Conservation (phyloP, 2,888 invertebrate species). For the Macrophya alboannulata region DNA sequence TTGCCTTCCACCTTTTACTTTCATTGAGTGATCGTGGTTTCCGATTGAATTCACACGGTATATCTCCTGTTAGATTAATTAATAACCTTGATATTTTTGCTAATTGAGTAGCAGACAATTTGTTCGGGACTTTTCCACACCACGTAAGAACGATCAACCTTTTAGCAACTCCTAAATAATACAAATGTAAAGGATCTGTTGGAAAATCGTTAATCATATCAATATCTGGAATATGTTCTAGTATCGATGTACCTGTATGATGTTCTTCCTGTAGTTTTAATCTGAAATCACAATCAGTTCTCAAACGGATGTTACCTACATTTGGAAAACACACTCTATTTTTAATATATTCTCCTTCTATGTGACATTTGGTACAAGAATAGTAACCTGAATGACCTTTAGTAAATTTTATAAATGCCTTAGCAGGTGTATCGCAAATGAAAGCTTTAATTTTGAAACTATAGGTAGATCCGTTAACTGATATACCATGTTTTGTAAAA, state of each 20-base stretch:
- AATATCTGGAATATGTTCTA: slow-evolving; percentile 4
- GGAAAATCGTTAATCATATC: neutral
- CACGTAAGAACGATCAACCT: neutral
- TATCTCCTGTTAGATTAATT: neutral
- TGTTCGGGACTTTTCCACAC: neutral
- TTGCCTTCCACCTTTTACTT: slow-evolving; percentile 13
- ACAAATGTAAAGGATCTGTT: slow-evolving; percentile 26
- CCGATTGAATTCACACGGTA: slow-evolving; percentile 11
- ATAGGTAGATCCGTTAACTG: too few relatives aligned
- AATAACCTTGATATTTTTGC: too few relatives aligned
- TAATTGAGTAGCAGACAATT: neutral
- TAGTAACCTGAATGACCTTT: slow-evolving; percentile 61
- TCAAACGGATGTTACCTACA: neutral
- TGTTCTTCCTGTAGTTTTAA: neutral
- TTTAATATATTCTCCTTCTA: neutral
- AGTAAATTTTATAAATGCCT: slow-evolving; percentile 60
- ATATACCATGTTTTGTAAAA: too few relatives aligned
- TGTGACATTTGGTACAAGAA: slow-evolving; percentile 58
- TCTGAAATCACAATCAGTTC: slow-evolving; percentile 27
- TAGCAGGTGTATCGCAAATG: slow-evolving; percentile 62
- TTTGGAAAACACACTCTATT: neutral
- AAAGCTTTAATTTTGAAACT: slow-evolving; percentile 56
- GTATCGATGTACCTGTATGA: slow-evolving; percentile 7
- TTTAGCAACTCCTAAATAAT: neutral
- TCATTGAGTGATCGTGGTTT: neutral